Evolutionary conservation across 2,113 vertebrate genomes (phyloP).

Genomic region (Etia nguti): DNA sequence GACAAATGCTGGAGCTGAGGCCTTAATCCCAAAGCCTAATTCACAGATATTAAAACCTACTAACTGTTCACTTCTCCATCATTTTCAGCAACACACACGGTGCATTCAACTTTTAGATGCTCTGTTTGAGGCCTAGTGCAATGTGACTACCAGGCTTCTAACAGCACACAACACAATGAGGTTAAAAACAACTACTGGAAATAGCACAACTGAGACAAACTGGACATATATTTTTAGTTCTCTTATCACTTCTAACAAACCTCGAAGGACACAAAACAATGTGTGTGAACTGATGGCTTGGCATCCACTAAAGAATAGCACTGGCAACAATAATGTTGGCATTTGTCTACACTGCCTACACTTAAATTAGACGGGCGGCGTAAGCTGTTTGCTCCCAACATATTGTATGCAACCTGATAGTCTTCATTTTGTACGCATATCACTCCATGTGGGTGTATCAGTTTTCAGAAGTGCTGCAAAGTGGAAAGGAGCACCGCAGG

Average conservation of each 20-base stretch:
- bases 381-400: not conserved
- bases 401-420: slow-evolving; percentile 4
- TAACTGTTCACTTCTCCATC: not conserved
- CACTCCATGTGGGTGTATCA: not conserved
- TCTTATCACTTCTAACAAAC: slow-evolving; percentile 41
- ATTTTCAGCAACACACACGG: not conserved
- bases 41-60: not conserved
- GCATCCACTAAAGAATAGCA: not conserved
- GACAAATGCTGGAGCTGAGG: not conserved
- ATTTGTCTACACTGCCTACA: not conserved
- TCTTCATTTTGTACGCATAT: not conserved
- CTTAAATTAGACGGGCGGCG: not conserved
- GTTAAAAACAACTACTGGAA: slow-evolving; percentile 50
- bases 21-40: not conserved
- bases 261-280: slow-evolving; percentile 50
- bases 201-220: slow-evolving; percentile 10
- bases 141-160: slow-evolving; percentile 4
- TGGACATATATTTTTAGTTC: slow-evolving; percentile 40
- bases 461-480: slow-evolving; percentile 14
- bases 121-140: not conserved
- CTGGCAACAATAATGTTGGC: not conserved
- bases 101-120: not conserved
- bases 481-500: not conserved
- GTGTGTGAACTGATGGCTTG: slow-evolving; percentile 8
- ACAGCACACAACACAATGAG: slow-evolving; percentile 36